Evolutionary conservation across 2,113 vertebrate species (phyloP).

Genomic region (Scomber japonicus): DNA sequence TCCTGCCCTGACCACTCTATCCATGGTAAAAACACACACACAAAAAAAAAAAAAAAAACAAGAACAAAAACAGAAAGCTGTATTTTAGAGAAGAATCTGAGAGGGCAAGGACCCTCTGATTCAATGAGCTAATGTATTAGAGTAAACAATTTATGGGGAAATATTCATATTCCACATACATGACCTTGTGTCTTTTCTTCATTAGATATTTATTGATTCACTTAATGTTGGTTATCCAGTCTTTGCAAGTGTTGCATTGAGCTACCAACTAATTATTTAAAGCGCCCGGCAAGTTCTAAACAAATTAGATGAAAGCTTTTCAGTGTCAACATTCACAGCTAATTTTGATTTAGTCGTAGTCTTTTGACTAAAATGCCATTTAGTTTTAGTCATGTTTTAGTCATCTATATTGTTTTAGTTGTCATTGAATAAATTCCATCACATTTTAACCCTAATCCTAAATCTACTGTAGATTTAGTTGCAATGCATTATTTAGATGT

Average conservation of each 20-base stretch:
- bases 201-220: not conserved
- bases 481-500: no score
- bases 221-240: not conserved
- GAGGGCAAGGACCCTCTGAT: not conserved
- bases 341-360: no score
- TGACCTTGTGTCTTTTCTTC: not conserved
- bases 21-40: not conserved
- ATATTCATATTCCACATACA: not conserved
- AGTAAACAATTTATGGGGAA: conserved; percentile 8
- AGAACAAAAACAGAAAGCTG: conserved; percentile 23
- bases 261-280: not conserved
- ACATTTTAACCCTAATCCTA: no score
- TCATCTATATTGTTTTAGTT: no score
- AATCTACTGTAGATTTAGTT: no score
- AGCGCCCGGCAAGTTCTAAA: no score
- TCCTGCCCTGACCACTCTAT: conserved; percentile 24
- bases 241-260: not conserved
- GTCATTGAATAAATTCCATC: no score
- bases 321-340: no score
- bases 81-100: conserved; percentile 14
- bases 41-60: not conserved
- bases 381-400: no score
- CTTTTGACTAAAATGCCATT: no score
- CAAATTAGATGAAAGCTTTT: no score
- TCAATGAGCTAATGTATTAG: conserved; percentile 1